A percentile compares a stretch with the other conserved stretches of the same genome.
Evolutionary conservation across 2,113 vertebrate species (phyloP).

Genomic region (Illadopsis cleaveri): DNA sequence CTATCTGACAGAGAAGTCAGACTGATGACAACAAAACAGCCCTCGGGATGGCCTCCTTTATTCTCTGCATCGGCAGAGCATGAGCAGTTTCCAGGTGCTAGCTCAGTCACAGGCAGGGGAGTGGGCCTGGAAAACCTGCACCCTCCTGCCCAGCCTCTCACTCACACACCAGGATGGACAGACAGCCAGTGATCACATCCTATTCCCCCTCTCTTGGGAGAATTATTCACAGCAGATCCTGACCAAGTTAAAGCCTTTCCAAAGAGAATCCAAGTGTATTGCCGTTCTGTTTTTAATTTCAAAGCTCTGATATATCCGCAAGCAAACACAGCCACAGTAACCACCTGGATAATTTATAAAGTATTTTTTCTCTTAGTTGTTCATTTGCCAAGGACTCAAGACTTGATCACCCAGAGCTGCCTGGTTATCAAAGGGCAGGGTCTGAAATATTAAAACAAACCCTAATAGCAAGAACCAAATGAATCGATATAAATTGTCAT

Average conservation of each 20-base stretch:
- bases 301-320: background rate
- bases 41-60: background rate
- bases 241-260: background rate
- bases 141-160: background rate
- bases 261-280: fast-evolving
- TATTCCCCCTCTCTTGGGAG: background rate
- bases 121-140: background rate
- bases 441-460: background rate
- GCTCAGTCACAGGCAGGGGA: fast-evolving
- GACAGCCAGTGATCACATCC: fast-evolving
- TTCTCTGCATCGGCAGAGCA: background rate
- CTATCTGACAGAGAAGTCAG: background rate
- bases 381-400: background rate
- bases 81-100: background rate
- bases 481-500: background rate
- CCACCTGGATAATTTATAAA: background rate
- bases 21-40: background rate
- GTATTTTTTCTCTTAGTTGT: background rate
- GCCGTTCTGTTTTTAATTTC: background rate
- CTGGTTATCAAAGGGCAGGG: background rate
- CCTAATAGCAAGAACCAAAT: background rate
- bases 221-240: background rate
- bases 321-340: background rate
- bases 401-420: background rate
- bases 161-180: background rate